Percentiles rank a stretch among this genome's conserved stretches.
phyloP scores from a whole-genome alignment of 2,888 invertebrate species.

The Synergus laeviventris region DNA sequence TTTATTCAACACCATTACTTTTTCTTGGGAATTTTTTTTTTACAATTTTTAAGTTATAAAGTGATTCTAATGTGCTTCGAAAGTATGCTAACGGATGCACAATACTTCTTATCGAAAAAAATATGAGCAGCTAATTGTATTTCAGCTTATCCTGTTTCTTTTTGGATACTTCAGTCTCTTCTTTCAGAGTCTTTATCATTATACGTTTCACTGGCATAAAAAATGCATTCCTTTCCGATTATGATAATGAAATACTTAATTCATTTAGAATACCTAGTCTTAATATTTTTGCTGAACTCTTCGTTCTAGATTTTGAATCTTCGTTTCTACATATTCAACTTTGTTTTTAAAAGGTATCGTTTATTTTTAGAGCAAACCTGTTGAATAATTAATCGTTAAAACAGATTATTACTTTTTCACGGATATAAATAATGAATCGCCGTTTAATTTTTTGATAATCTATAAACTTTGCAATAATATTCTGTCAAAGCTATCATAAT shows the following conservation, averaged over 20 bases:
- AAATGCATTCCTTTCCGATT: constrained; percentile 6
- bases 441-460: neutral
- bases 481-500: neutral
- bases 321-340: too few species aligned
- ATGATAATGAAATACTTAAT: neutral
- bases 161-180: constrained; percentile 16
- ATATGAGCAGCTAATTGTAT: neutral
- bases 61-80: neutral
- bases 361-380: neutral
- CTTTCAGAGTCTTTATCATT: constrained; percentile 26
- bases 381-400: neutral
- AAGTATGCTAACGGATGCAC: constrained; percentile 2
- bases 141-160: constrained; percentile 21
- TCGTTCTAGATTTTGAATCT: too few species aligned
- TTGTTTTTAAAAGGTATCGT: neutral
- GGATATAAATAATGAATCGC: neutral
- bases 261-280: neutral
- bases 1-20: neutral
- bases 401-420: neutral
- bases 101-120: neutral
- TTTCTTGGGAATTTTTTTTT: neutral
- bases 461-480: neutral
- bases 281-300: neutral
- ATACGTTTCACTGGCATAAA: constrained; percentile 26
- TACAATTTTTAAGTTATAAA: neutral